Percentiles rank a stretch among this genome's conserved stretches.
Conservation (phyloP, 1,140 invertebrate species). For the Drosophila pandora region DNA sequence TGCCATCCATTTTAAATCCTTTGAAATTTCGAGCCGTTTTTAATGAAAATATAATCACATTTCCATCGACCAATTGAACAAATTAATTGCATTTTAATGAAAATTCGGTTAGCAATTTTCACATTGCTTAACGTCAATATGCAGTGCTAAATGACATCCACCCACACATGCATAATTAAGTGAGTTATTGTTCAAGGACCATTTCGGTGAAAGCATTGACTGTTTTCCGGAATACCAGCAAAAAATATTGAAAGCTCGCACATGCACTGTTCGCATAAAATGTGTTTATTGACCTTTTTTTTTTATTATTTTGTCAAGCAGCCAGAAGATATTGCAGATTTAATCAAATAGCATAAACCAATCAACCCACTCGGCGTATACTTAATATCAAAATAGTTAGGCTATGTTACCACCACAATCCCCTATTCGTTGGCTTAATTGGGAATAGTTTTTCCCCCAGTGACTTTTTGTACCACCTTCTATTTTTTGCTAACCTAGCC, state of each 20-base stretch:
- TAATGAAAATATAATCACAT: not conserved
- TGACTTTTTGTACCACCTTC: not conserved
- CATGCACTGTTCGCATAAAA: not conserved
- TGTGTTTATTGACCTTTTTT: not conserved
- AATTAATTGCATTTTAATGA: slow-evolving; percentile 2
- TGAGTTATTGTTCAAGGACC: slow-evolving; percentile 66
- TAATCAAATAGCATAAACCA: too few species aligned
- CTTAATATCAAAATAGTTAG: not conserved
- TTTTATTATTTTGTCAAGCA: too few species aligned
- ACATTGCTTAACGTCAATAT: slow-evolving; percentile 2
- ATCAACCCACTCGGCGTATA: not conserved
- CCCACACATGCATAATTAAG: slow-evolving; percentile 50
- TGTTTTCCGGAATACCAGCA: slow-evolving; percentile 3
- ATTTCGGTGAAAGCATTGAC: slow-evolving; percentile 19
- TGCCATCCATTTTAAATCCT: not conserved
- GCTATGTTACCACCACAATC: not conserved
- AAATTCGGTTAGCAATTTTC: not conserved
- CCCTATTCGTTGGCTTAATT: not conserved
- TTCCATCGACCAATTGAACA: not conserved
- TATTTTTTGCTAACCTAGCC: not conserved
- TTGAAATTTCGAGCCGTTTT: not conserved
- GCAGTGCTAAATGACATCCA: not conserved
- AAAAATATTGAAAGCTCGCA: slow-evolving; percentile 35
- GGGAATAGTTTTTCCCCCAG: slow-evolving; percentile 2
- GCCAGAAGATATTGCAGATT: too few species aligned